Base-by-base conservation (phyloP, 2,113 vertebrate genomes). In the Platysternon megacephalum region DNA sequence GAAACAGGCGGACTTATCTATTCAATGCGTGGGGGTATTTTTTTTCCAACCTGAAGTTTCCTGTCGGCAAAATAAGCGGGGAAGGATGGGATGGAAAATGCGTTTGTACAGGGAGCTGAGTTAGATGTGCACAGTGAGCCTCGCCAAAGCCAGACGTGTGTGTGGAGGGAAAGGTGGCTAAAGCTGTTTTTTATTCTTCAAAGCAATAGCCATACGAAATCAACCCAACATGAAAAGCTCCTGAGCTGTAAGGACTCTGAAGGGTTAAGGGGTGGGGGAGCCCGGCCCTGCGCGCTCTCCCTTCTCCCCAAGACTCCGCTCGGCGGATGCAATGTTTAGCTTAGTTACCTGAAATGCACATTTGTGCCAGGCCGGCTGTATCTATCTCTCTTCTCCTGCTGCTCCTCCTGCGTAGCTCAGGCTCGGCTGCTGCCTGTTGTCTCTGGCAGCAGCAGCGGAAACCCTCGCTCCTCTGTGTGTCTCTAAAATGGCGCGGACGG, bases 401-500 rank as follows among this genome's bases (percentile, higher is more conserved):
- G 83, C 94, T 93, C 94, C 88, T 89, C 94, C 90, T 81, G 78
- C 90, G 83, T 88, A 84, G 91, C 93, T 84, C 82, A 29, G 55
- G 79, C 89, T 93, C 86, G 89, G 93, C 61, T 85, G 94, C 93
- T 95, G 95, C 91, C 89, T 97, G 93, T 95, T 97, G 94, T 97
- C 95, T 95, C 97, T 92, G 93, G 53, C 95, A 93, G 90, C 90
- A 19, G 92, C 90, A 39, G 94, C 90, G 87, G 94, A 94, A 96
- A 96, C 93, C 93, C 90, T 91, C 92, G 93, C 93, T 95, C 46
- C 95, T 68, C 85, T 85, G 52, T 12, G 55, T 61, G 48, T 39
- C 72, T 91, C 89, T 98, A 98, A 98, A 98, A 98, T 98, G 97
- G 97, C 97, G 97, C 96, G 95, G 84, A 61, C 48, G 82, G 87